phyloP scores from a whole-genome alignment of 2,797 vertebrate genomes.

The Eulemur coronatus region DNA sequence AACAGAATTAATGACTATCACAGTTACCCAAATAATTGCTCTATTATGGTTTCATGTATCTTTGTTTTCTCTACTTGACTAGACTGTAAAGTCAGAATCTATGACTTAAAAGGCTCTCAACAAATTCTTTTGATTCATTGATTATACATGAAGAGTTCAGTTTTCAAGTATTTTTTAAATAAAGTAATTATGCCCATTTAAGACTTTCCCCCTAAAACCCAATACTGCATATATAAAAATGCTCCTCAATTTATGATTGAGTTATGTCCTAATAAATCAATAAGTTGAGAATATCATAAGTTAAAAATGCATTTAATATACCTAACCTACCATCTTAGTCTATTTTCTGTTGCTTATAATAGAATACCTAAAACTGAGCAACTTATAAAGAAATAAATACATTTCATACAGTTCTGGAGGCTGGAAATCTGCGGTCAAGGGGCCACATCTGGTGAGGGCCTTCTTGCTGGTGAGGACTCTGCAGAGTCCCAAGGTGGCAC shows the following conservation, averaged over 20 bases:
- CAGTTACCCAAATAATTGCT: constrained; percentile 25
- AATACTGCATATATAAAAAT: neutral
- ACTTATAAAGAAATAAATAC: neutral
- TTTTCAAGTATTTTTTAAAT: neutral
- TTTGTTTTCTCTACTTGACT: constrained; percentile 43
- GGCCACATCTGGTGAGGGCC: neutral
- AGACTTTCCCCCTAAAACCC: neutral
- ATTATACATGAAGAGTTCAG: neutral
- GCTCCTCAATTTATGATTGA: neutral
- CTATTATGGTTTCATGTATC: constrained; percentile 11
- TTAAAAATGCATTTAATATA: neutral
- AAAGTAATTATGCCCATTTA: constrained; percentile 12
- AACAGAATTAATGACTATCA: constrained; percentile 43
- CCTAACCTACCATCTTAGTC: too few relatives aligned
- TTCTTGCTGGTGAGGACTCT: neutral
- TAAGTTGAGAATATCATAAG: neutral
- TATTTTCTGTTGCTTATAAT: too few relatives aligned
- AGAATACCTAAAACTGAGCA: neutral
- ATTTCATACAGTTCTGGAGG: neutral
- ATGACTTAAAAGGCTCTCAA: neutral
- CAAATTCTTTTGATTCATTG: neutral
- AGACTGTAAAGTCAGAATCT: neutral
- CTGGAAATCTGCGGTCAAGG: too few relatives aligned
- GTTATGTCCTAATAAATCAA: neutral
- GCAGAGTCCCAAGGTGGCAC: neutral